phyloP scores from a whole-genome alignment of 53 echinoderm and acorn worm species.

The Paelopatides confundens region DNA sequence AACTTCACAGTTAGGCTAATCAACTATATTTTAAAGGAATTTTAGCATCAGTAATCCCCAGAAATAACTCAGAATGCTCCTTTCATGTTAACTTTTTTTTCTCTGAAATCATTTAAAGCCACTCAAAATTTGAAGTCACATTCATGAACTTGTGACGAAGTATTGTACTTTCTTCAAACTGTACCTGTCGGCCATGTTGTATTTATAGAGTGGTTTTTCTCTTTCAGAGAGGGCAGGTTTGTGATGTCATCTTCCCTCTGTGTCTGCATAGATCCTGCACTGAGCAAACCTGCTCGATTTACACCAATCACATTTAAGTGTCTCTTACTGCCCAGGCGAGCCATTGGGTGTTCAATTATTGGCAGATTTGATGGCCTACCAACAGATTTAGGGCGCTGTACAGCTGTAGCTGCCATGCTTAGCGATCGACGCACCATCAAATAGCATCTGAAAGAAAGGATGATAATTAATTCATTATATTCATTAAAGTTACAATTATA shows the following conservation, averaged over 20 bases:
- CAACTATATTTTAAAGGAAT: too few relatives aligned
- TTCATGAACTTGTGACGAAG: too few relatives aligned
- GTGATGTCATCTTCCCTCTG: conserved; percentile 38
- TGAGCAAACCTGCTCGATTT: conserved; percentile 59
- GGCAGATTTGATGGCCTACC: conserved; percentile 79
- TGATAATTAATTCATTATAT: too few relatives aligned
- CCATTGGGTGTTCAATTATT: conserved; percentile 85
- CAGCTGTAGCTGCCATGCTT: conserved; percentile 75
- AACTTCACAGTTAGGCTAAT: too few relatives aligned
- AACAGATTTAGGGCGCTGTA: conserved; percentile 64
- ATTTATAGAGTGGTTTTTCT: conserved; percentile 76
- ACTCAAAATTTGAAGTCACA: too few relatives aligned
- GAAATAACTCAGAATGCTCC: too few relatives aligned
- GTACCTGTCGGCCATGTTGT: conserved; percentile 96
- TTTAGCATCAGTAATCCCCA: too few relatives aligned
- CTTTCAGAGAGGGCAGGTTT: conserved; percentile 75
- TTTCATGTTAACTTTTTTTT: too few relatives aligned
- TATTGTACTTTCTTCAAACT: too few relatives aligned
- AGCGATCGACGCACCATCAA: not conserved
- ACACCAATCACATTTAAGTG: conserved; percentile 80
- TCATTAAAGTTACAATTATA: too few relatives aligned
- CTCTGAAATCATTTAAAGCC: too few relatives aligned
- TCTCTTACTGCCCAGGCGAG: conserved; percentile 78
- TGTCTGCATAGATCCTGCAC: conserved; percentile 17
- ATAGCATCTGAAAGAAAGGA: not conserved